Percentiles rank a stretch among this genome's conserved stretches.
Evolutionary conservation across 2,113 vertebrate species (phyloP).

Genomic region (Fukomys damarensis): DNA sequence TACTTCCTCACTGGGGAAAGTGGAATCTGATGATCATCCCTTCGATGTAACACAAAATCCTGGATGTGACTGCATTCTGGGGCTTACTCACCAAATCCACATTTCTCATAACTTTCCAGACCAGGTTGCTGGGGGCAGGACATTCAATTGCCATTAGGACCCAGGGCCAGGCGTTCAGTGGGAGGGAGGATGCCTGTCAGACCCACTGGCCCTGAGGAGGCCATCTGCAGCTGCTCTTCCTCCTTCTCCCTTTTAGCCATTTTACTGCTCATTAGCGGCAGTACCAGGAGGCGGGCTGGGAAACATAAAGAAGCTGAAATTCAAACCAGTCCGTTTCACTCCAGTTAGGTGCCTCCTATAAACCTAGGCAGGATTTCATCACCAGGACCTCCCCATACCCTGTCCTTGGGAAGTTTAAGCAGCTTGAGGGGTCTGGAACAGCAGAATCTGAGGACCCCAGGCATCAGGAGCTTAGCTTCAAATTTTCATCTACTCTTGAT

Average conservation of each 20-base stretch:
- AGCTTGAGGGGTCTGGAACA: not conserved
- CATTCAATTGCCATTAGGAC: not conserved
- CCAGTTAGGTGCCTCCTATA: slow-evolving; percentile 68
- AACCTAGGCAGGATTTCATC: slow-evolving; percentile 58
- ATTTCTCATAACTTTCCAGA: not conserved
- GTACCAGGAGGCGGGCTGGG: slow-evolving; percentile 62
- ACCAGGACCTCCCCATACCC: slow-evolving; percentile 39
- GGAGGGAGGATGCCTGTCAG: not conserved
- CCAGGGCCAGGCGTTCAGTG: not conserved
- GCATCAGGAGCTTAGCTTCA: not conserved
- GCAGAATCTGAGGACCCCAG: not conserved
- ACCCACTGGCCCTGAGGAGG: not conserved
- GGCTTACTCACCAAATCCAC: not conserved
- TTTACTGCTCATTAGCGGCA: slow-evolving; percentile 73
- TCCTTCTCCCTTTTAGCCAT: slow-evolving; percentile 59
- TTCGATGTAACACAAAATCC: not conserved
- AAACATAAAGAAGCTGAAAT: slow-evolving; percentile 75
- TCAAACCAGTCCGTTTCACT: slow-evolving; percentile 72
- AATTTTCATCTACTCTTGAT: not conserved
- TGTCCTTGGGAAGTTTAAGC: not conserved
- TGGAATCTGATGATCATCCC: not conserved
- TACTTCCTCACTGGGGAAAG: slow-evolving; percentile 11
- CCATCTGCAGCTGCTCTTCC: not conserved
- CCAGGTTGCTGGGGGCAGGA: not conserved
- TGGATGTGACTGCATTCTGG: not conserved